phyloP scores from a whole-genome alignment of 1,140 invertebrate species.

The Copidosoma floridanum region DNA sequence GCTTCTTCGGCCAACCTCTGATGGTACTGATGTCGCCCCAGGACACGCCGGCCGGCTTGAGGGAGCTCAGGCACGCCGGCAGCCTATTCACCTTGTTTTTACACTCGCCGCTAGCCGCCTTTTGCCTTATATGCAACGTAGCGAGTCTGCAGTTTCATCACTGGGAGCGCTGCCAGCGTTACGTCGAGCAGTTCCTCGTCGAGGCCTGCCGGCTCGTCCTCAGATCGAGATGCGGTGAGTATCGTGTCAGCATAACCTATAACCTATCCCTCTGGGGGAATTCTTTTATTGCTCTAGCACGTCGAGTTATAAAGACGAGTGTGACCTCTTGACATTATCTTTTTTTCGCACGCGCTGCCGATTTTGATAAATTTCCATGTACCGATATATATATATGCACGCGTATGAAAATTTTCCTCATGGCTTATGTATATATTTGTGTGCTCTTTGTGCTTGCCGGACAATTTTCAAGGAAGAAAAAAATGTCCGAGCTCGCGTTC shows the following conservation, averaged over 20 bases:
- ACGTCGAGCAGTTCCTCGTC: constrained; percentile 85
- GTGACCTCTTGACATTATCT: too few relatives aligned
- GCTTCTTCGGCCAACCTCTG: constrained; percentile 92
- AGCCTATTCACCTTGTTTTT: constrained; percentile 94
- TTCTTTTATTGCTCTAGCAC: neutral
- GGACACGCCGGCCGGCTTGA: constrained; percentile 80
- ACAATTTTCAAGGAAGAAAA: too few relatives aligned
- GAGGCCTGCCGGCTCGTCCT: constrained; percentile 84
- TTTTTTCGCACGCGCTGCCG: too few relatives aligned
- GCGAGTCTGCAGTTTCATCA: constrained; percentile 79
- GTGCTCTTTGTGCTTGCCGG: too few relatives aligned
- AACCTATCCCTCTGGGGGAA: too few relatives aligned
- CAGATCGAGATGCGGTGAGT: constrained; percentile 79
- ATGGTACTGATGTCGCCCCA: constrained; percentile 92
- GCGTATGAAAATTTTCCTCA: too few relatives aligned
- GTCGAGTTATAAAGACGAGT: neutral
- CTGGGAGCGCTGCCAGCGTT: constrained; percentile 88
- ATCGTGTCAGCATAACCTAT: too few relatives aligned
- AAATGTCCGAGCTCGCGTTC: too few relatives aligned
- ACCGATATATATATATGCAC: too few relatives aligned
- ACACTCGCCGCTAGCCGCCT: constrained; percentile 88
- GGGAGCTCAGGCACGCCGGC: constrained; percentile 84
- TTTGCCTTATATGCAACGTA: constrained; percentile 90
- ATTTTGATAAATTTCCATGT: too few relatives aligned
- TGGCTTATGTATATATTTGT: too few relatives aligned